Evolutionary conservation across 2,113 vertebrate species (phyloP).

Genomic region (Tringa solitaria): DNA sequence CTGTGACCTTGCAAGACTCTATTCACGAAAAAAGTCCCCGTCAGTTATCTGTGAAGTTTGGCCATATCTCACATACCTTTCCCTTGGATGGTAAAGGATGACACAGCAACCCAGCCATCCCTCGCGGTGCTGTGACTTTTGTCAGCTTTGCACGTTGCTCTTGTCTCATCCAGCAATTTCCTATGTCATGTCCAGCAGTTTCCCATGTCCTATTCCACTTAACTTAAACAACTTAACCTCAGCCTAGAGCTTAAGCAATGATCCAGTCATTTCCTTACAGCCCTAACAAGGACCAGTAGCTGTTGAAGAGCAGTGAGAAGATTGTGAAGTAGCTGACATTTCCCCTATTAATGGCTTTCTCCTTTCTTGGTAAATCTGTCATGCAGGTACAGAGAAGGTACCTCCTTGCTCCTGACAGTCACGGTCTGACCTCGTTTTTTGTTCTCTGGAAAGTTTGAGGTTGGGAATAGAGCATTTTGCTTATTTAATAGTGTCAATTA

Average conservation of each 20-base stretch:
- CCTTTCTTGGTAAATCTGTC: background rate
- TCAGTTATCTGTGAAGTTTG: background rate
- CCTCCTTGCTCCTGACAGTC: background rate
- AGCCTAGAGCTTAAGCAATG: background rate
- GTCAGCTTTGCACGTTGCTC: background rate
- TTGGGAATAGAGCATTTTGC: background rate
- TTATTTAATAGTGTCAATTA: background rate
- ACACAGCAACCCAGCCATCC: background rate
- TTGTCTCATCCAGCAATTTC: background rate
- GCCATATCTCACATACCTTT: background rate
- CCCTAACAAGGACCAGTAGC: background rate
- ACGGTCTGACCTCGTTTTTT: background rate
- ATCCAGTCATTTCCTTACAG: background rate
- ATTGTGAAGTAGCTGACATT: background rate
- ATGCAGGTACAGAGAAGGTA: background rate
- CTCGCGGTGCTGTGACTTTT: accelerated
- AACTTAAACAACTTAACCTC: background rate
- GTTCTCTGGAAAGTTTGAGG: background rate
- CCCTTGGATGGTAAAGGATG: background rate
- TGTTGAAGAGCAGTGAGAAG: background rate
- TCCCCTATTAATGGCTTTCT: background rate
- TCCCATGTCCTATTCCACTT: background rate
- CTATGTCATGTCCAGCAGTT: background rate
- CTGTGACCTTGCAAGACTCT: background rate
- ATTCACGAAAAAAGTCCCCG: background rate